Evolutionary conservation across 2,888 invertebrate species (phyloP).

Genomic region (Eucriotettix oculatus): DNA sequence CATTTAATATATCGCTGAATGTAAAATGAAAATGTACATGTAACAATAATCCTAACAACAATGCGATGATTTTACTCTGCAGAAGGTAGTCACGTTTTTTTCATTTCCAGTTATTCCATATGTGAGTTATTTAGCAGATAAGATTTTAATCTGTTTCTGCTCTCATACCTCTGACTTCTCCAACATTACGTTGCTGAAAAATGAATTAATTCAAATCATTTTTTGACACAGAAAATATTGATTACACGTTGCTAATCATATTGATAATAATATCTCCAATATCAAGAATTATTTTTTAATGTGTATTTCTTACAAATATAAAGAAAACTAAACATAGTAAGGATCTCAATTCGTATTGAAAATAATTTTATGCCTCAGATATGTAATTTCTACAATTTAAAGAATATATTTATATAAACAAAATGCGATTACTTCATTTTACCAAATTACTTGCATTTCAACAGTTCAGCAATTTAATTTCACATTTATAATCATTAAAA

Average conservation of each 20-base stretch:
- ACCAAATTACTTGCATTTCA: no score
- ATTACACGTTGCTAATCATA: not conserved
- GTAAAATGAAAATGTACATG: not conserved
- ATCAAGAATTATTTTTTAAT: not conserved
- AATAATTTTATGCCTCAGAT: not conserved
- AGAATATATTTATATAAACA: no score
- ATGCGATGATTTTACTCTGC: no score
- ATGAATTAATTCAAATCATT: not conserved
- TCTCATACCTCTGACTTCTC: slow-evolving; percentile 81
- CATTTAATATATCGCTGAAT: not conserved
- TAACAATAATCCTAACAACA: not conserved
- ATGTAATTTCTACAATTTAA: no score
- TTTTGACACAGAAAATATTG: not conserved
- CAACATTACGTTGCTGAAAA: slow-evolving; percentile 58
- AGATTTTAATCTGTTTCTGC: slow-evolving; percentile 56
- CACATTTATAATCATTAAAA: no score
- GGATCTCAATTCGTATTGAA: not conserved
- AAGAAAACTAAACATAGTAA: no score
- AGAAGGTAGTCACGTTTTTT: no score
- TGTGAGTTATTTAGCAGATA: no score
- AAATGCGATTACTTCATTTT: no score
- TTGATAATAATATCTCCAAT: not conserved
- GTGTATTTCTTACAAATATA: not conserved
- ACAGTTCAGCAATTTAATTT: no score
- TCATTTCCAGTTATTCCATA: no score